phyloP scores from a whole-genome alignment of 2,888 invertebrate species.

The Watsonalla cultraria region DNA sequence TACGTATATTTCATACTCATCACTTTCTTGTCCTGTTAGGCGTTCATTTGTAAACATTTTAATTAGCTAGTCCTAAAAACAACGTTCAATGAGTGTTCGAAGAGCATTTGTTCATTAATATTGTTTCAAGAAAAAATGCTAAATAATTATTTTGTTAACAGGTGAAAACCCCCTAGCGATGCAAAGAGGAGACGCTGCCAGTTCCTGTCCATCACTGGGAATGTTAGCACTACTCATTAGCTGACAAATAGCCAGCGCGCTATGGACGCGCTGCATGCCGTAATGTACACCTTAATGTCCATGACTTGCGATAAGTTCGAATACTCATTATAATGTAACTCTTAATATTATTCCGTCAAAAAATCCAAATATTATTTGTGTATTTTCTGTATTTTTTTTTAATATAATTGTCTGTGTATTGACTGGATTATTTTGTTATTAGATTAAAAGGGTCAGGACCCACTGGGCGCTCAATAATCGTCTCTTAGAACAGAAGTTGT shows the following conservation, averaged over 20 bases:
- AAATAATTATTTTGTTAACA: slow-evolving; percentile 40
- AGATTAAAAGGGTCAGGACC: too few species aligned
- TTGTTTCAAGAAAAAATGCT: too few species aligned
- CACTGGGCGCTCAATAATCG: too few species aligned
- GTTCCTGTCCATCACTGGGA: slow-evolving; percentile 51
- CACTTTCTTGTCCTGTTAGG: too few species aligned
- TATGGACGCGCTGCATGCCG: slow-evolving; percentile 42
- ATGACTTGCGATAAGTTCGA: slow-evolving; percentile 19
- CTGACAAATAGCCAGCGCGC: slow-evolving; percentile 67
- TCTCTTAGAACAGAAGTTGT: too few species aligned
- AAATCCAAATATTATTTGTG: neutral
- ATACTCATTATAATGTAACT: slow-evolving; percentile 31
- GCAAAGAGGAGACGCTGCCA: slow-evolving; percentile 61
- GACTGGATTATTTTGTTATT: too few species aligned
- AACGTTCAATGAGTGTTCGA: too few species aligned
- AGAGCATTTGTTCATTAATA: too few species aligned
- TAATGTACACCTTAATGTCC: slow-evolving; percentile 22
- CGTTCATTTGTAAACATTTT: too few species aligned
- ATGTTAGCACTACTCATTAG: slow-evolving; percentile 43
- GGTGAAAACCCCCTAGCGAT: slow-evolving; percentile 74
- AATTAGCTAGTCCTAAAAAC: too few species aligned
- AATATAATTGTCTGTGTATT: neutral
- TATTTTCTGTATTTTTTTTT: neutral
- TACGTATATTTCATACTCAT: too few species aligned
- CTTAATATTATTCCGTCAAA: slow-evolving; percentile 12